Percentiles rank a stretch among this genome's conserved stretches.
phyloP scores from a whole-genome alignment of 1,140 invertebrate species.

The Drosophila pallidifrons region DNA sequence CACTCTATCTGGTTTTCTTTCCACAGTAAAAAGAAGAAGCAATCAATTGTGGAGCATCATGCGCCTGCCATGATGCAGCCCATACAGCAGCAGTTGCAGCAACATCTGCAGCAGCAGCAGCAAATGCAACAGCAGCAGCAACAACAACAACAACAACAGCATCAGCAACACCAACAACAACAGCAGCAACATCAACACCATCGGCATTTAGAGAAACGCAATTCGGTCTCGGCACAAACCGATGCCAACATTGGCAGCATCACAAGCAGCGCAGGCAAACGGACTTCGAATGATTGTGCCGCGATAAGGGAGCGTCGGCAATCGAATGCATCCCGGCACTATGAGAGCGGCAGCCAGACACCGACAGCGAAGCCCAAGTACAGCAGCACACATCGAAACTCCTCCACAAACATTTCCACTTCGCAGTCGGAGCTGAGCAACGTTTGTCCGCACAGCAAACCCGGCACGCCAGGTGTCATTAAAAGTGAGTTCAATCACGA shows the following conservation, averaged over 20 bases:
- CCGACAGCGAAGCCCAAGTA: constrained; percentile 77
- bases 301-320: constrained; percentile 70
- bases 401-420: constrained; percentile 78
- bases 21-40: constrained; percentile 76
- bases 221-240: constrained; percentile 81
- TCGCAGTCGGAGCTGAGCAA: constrained; percentile 83
- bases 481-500: constrained; percentile 54
- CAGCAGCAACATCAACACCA: constrained; percentile 71
- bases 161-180: constrained; percentile 53
- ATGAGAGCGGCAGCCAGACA: constrained; percentile 78
- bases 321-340: constrained; percentile 73
- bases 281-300: constrained; percentile 60
- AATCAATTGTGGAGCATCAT: constrained; percentile 69
- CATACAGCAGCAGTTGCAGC: constrained; percentile 76
- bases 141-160: constrained; percentile 56
- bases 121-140: constrained; percentile 66
- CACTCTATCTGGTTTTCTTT: too few species aligned
- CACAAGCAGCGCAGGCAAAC: constrained; percentile 63
- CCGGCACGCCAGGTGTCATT: constrained; percentile 63
- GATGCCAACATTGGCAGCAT: constrained; percentile 75
- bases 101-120: constrained; percentile 62
- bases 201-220: constrained; percentile 74
- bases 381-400: constrained; percentile 74
- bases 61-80: constrained; percentile 73
- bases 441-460: constrained; percentile 77